phyloP scores from a whole-genome alignment of 2,113 vertebrate genomes.

The Thunnus maccoyii region DNA sequence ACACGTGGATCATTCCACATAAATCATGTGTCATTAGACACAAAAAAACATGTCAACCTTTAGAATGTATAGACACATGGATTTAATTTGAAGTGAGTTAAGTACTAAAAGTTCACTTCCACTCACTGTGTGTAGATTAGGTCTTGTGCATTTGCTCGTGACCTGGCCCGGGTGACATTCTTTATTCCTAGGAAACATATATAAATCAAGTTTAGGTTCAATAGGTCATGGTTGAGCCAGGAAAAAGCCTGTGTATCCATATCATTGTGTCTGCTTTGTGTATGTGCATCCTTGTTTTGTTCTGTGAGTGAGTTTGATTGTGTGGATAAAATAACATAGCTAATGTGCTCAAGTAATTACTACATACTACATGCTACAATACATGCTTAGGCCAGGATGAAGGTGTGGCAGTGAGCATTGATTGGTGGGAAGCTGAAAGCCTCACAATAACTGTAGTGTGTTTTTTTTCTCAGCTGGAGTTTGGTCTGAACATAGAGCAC shows the following conservation, averaged over 20 bases:
- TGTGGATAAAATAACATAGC: neutral
- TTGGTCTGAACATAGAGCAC: neutral
- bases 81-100: too few relatives aligned
- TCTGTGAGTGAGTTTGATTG: neutral
- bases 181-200: neutral
- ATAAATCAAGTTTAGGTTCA: constrained; percentile 2
- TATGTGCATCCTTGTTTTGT: neutral
- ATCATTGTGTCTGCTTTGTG: neutral
- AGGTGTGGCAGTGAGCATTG: neutral
- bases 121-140: too few relatives aligned
- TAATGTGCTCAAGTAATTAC: neutral
- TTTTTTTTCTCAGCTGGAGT: neutral
- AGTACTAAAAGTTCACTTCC: too few relatives aligned
- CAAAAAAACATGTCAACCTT: too few relatives aligned
- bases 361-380: too few relatives aligned
- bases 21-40: too few relatives aligned
- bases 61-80: too few relatives aligned
- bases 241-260: neutral
- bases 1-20: too few relatives aligned
- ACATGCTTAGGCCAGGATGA: neutral
- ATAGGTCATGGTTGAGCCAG: neutral
- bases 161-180: too few relatives aligned
- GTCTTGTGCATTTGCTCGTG: too few relatives aligned
- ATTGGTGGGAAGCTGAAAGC: neutral
- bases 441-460: neutral